These are phyloP conservation scores for Apocheima hispidaria DNA, from an alignment of 2,888 invertebrate genomes.

Conservation along the genomic window DNA sequence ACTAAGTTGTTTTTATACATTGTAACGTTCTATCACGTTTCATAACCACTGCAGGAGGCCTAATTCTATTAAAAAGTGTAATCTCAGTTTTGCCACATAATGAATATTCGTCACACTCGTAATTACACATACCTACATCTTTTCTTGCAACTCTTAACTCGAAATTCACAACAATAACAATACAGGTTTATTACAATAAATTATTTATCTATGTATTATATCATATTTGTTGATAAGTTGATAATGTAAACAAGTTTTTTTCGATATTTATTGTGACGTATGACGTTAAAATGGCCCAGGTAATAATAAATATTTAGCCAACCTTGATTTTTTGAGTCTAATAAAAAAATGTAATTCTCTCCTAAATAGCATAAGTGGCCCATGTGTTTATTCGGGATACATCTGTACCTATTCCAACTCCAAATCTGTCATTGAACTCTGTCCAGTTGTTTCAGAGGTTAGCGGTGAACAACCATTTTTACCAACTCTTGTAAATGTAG, in stretches of 20 bases:
- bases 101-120: background rate
- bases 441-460: too few relatives aligned
- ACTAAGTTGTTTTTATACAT: slow-evolving; percentile 55
- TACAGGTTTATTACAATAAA: slow-evolving; percentile 6
- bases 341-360: background rate
- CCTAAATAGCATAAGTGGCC: too few relatives aligned
- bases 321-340: background rate
- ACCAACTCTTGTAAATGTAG: too few relatives aligned
- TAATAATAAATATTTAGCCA: slow-evolving; percentile 24
- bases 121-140: background rate
- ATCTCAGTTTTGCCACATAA: slow-evolving; percentile 9
- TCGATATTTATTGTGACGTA: slow-evolving; percentile 20
- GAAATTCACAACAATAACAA: slow-evolving; percentile 15
- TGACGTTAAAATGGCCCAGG: slow-evolving; percentile 28
- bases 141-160: slow-evolving; percentile 15
- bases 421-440: too few relatives aligned
- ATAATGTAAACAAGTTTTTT: slow-evolving; percentile 37
- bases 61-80: background rate
- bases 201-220: slow-evolving; percentile 13
- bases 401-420: too few relatives aligned
- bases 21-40: slow-evolving; percentile 35
- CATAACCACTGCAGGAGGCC: slow-evolving; percentile 30
- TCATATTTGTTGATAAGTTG: slow-evolving; percentile 13
- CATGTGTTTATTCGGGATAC: too few relatives aligned
- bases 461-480: too few relatives aligned